Base-by-base conservation (phyloP, 23 tunicate genomes). In the Ciona savignyi region DNA sequence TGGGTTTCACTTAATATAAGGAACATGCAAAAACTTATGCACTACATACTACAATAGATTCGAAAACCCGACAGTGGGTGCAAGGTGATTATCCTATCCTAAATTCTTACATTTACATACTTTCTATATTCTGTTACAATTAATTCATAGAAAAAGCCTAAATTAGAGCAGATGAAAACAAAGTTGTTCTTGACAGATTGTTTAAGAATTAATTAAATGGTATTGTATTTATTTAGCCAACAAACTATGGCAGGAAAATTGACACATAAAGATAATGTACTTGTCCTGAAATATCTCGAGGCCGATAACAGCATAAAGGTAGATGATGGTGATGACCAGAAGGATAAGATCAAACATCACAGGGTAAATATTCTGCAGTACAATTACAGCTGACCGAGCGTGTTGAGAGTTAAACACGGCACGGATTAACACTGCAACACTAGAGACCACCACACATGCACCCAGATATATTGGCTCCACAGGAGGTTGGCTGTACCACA, bases 261-360 rank as follows among this genome's bases (percentile, higher is more conserved):
- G 19, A 49, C 61, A 49, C 20, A 15, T 49, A 49, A 49, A 11
- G 20, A 11, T 11, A 33, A 79, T 86, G 66, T 65, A 91, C 97
- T 84, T 66, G 74, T 91, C 86, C 75, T 90, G 97, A 67, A 90
- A 90, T 19, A 90, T 75, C 71, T 90, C 97, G 27, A 90, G 62
- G 49, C 97, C 97, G 48, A 90, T 48, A 29, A 90, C 86, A 29
- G 97, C 91, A 70, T 86, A 90, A 51, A 79, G 78, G 75, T 74
- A 90, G 22, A 90, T 81, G 77, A 90, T 90, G 11, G 82, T 84
- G 20, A 80, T 67, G 24, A 90, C 97, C 0, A 90, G 91, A 1
- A 90, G 49, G 19, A 91, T 85, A 27, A 91, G 83, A 42, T 91
- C 97, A 34, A 91, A 85, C 97, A 91, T 91, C 48, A 91, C 97